Base-by-base conservation (phyloP, 2,888 invertebrate species). In the Cosmia trapezina region DNA sequence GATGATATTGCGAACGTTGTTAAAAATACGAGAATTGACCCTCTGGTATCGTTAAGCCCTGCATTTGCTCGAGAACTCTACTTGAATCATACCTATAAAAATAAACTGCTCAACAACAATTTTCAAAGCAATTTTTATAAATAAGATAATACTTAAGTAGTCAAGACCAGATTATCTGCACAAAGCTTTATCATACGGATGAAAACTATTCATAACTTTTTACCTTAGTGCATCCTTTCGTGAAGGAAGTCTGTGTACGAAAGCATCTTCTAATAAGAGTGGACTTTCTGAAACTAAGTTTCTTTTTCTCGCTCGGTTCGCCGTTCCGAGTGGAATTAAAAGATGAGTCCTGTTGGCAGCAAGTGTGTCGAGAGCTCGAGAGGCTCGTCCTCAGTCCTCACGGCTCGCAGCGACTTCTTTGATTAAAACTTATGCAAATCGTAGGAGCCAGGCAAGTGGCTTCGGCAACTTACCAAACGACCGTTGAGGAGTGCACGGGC, bases 351-450 rank as follows among this genome's bases (percentile, higher is more conserved):
- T 76, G 71, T 63, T 43, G 59, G 73, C 76, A 70, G 73, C 54
- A 79, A 83, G 83, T 83, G 81, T 87, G 89, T 86, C 84, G 83
- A 37, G 37, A 37, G 4, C 37, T 37, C 6, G 6, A 90, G 88
- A 76, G 84, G 74, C 69, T 64, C 67, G 81, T 83, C 81, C 78
- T 59, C 72, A 74, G 81, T 83, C 81, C 78, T 59, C 72, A 74
- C 76, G 66, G 63, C 74, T 73, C 70, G 53, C 63, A 41, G 53
- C 73, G 92, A 92, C 90, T 93, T 93, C 91, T 93, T 93, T 93
- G 94, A 94, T 94, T 94, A 93, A 94, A 94, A 94, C 92, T 94
- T 94, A 93, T 92, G 93, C 90, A 91, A 91, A 92, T 92, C 90
- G 86, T 87, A 87, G 88, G 89, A 87, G 85, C 84, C 86, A 89